Evolutionary conservation across 2,797 vertebrate species (phyloP).

Genomic region (Anguilla obscura): DNA sequence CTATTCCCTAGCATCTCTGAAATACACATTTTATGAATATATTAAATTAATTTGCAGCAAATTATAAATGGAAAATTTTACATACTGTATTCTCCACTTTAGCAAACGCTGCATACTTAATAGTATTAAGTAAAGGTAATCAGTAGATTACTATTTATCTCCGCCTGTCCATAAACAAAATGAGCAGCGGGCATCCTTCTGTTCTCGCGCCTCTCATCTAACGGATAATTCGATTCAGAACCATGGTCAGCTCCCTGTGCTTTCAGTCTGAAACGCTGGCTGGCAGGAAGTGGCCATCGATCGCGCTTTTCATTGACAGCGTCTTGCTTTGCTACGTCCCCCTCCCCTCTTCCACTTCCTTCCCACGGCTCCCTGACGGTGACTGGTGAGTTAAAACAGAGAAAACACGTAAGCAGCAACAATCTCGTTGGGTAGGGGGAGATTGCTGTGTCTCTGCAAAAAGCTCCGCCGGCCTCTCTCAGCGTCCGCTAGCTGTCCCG

Average conservation of each 20-base stretch:
- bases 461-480: constrained; percentile 68
- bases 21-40: neutral
- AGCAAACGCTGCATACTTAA: neutral
- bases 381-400: constrained; percentile 81
- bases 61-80: neutral
- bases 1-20: neutral
- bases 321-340: constrained; percentile 55
- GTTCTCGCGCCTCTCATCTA: neutral
- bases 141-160: neutral
- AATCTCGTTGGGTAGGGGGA: constrained; percentile 78
- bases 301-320: constrained; percentile 56
- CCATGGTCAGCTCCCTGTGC: constrained; percentile 68
- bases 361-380: constrained; percentile 70
- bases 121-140: neutral
- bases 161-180: neutral
- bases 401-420: constrained; percentile 83
- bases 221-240: constrained; percentile 58
- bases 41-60: neutral
- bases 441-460: constrained; percentile 75
- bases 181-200: neutral
- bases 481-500: constrained; percentile 70
- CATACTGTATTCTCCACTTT: neutral
- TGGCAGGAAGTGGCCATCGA: constrained; percentile 70
- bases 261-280: constrained; percentile 38
- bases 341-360: constrained; percentile 55